phyloP scores from a whole-genome alignment of 2,113 vertebrate species.

The Phrynocephalus versicolor region DNA sequence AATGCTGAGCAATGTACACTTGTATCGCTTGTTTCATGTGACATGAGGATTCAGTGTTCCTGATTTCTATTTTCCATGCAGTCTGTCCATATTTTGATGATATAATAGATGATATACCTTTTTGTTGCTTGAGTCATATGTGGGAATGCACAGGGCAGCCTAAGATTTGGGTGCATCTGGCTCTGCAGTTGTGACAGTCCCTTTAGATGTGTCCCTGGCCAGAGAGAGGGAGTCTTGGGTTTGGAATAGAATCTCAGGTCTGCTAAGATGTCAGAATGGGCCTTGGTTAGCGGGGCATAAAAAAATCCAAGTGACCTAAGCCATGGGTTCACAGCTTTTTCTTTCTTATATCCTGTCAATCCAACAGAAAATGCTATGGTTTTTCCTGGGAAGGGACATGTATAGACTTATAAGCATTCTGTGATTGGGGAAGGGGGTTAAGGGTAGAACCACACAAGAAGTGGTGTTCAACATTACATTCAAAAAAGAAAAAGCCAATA shows the following conservation, averaged over 20 bases:
- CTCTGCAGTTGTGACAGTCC: too few species aligned
- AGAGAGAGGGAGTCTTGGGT: background rate
- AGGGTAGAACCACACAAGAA: too few species aligned
- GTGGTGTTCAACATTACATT: too few species aligned
- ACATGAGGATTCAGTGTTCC: background rate
- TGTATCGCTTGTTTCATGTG: background rate
- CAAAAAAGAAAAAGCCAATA: too few species aligned
- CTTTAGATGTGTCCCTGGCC: background rate
- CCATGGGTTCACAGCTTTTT: too few species aligned
- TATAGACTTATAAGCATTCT: background rate
- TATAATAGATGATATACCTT: too few species aligned
- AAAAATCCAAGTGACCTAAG: too few species aligned
- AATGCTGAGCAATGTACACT: background rate
- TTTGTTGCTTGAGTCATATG: too few species aligned
- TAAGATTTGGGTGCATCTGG: background rate
- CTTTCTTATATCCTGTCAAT: too few species aligned
- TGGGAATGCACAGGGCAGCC: background rate
- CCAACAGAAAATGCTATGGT: too few species aligned
- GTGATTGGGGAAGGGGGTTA: too few species aligned
- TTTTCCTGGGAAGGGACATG: background rate
- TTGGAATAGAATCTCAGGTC: background rate
- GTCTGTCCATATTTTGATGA: too few species aligned
- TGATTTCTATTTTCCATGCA: background rate
- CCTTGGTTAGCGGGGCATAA: background rate
- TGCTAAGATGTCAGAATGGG: background rate